Percentiles rank a stretch among this genome's conserved stretches.
Evolutionary conservation across 2,113 vertebrate species (phyloP).

Genomic region (Labeo rohita): DNA sequence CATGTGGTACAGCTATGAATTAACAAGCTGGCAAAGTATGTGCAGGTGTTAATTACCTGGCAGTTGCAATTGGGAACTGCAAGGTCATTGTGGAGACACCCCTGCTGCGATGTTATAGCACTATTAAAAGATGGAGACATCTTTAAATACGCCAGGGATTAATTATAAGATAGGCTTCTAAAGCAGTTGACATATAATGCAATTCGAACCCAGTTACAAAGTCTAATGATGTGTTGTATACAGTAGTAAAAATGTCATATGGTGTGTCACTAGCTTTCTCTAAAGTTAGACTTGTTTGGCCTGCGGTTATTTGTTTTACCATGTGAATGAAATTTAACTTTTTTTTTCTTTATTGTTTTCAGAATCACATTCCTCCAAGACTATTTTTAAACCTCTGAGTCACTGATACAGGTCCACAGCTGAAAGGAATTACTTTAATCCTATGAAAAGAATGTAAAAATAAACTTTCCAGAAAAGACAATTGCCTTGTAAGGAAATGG

Average conservation of each 20-base stretch:
- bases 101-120: slow-evolving; percentile 50
- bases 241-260: background rate
- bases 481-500: slow-evolving; percentile 70
- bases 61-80: slow-evolving; percentile 46
- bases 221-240: background rate
- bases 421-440: slow-evolving; percentile 67
- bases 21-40: slow-evolving; percentile 49
- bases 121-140: slow-evolving; percentile 47
- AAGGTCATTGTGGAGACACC: slow-evolving; percentile 54
- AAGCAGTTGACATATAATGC: background rate
- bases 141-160: slow-evolving; percentile 27
- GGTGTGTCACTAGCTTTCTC: background rate
- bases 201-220: background rate
- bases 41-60: slow-evolving; percentile 57
- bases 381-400: slow-evolving; percentile 65
- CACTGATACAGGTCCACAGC: slow-evolving; percentile 59
- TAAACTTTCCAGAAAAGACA: slow-evolving; percentile 63
- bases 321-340: background rate
- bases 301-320: background rate
- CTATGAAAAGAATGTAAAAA: slow-evolving; percentile 64
- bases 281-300: background rate
- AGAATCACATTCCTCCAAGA: slow-evolving; percentile 34
- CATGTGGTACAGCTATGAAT: slow-evolving; percentile 20
- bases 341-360: slow-evolving; percentile 40
- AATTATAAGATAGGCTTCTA: background rate